Evolutionary conservation across 2,113 vertebrate species (phyloP), one percentile per base, ranked within the genome.

Genomic region (Neotoma lepida): DNA sequence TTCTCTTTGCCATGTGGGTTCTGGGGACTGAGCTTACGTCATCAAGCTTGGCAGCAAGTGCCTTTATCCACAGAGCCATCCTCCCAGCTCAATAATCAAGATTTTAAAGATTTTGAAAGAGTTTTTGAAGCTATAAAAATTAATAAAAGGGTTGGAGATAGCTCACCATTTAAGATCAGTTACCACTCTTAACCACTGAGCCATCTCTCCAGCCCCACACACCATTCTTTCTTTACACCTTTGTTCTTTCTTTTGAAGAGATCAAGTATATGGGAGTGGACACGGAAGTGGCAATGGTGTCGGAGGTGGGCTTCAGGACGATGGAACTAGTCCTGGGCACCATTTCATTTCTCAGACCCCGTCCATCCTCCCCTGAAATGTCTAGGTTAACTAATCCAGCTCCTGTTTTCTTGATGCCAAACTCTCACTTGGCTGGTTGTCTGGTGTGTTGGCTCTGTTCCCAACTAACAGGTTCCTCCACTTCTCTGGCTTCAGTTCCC

Each of bases 401-500:
- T 64, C 77, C 81, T 71, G 81, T 41, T 71, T 89, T 81, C 61
- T 35, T 33, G 71, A 94, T 39, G n/a, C 86, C 54, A 46, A 61
- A 33, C 24, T 91, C 54, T 85, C 54, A 44, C 66, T 92, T 33
- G 49, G 64, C 77, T 88, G 73, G n/a, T 17, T 87, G 76, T 88
- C 39, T 74, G 66, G 74, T 77, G 64, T 84, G 33, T 51, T 90
- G 82, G 71, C 39, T 96, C 44, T 90, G 28, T 58, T 46, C 74
- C 39, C 73, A 84, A 58, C 44, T 44, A 76, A 58, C 88, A 66
- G 86, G 90, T 86, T 84, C 73, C 26, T 91, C 63, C 6, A 64
- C 56, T 90, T 90, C 13, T 86, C n/a, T 44, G 56, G 41, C 54
- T 97, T 87, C 33, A 58, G 76, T 89, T 92, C 94, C 88, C 85